Evolutionary conservation across 2,113 vertebrate genomes (phyloP).

Genomic region (Trematocara nigrifrons): DNA sequence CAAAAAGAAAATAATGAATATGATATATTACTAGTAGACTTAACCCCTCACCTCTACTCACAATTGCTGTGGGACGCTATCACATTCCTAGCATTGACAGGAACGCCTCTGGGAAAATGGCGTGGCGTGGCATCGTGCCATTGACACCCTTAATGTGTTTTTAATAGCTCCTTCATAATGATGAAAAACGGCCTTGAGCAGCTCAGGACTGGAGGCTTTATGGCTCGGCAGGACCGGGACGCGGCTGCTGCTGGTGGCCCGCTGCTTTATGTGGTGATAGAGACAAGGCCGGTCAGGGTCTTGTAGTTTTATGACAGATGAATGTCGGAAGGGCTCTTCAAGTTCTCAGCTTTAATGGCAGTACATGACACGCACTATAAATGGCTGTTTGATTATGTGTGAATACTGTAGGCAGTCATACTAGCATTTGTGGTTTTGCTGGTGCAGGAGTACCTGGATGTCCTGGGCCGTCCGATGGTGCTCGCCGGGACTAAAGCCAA

Average conservation of each 20-base stretch:
- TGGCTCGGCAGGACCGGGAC: conserved; percentile 26
- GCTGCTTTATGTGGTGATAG: conserved; percentile 58
- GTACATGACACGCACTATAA: conserved; percentile 21
- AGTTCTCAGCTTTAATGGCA: conserved; percentile 31
- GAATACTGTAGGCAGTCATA: background rate
- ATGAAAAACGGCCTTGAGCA: conserved; percentile 65
- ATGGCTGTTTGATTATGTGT: conserved; percentile 21
- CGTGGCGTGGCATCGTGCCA: conserved; percentile 32
- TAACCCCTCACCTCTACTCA: conserved; percentile 56
- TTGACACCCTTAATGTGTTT: conserved; percentile 64
- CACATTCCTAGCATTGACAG: conserved; percentile 11
- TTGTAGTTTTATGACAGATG: conserved; percentile 55
- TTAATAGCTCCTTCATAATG: conserved; percentile 71
- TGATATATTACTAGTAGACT: conserved; percentile 43
- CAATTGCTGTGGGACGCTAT: conserved; percentile 28
- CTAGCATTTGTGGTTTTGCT: background rate
- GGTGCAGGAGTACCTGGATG: conserved; percentile 92
- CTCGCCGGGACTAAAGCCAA: conserved; percentile 89
- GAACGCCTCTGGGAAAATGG: conserved; percentile 35
- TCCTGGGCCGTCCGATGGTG: conserved; percentile 95
- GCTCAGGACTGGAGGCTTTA: conserved; percentile 45
- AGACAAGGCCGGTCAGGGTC: conserved; percentile 44
- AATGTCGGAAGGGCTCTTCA: conserved; percentile 15
- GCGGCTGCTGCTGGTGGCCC: conserved; percentile 27
- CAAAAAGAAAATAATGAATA: background rate